Evolutionary conservation across 1,140 invertebrate genomes (phyloP), one percentile per base, ranked within the genome.

Genomic region (Acromyrmex charruanus): DNA sequence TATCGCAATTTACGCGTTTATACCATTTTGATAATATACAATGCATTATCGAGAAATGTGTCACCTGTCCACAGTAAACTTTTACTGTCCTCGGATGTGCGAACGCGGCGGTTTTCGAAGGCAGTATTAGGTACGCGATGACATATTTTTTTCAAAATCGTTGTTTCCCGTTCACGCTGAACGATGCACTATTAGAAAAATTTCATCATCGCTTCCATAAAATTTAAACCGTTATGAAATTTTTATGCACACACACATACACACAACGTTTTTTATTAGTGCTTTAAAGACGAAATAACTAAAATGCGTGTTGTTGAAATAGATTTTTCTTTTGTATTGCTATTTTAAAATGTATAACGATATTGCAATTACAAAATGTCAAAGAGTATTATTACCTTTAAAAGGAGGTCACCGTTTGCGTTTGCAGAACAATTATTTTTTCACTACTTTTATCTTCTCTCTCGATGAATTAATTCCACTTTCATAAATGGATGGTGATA

Each of bases 371-470:
- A 39, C 28, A 63, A 68, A n/a, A 39, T 68, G 14, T 39, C 63
- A 68, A 49, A n/a, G 49, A 14, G 49, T 35, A 14, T 79, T 79
- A 21, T 35, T 35, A 75, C 9, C 63, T 84, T 84, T 84, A 63
- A 84, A 84, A 84, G 69, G 80, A 84, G 80, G 69, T 84, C 80
- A 84, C 80, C 69, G 44, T 25, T 51, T 61, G 39, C 7, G 18
- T 39, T 31, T 49, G 28, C 39, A 7, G 18, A 35, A 61, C 39
- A 74, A 84, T 84, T 61, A 84, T 31, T 49, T 49, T 84, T 74
- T 51, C 25, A 61, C 49, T 51, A 49, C 80, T 69, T 55, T 39
- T 39, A n/a, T n/a, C 21, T 53, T 44, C 28, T 35, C 53, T 21
- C n/a, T 51, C 2, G n/a, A 28, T 6, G n/a, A 84, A 75, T 63